Evolutionary conservation across 2,888 invertebrate species (phyloP), one percentile per base, ranked within the genome.

Genomic region (Acleris laterana): DNA sequence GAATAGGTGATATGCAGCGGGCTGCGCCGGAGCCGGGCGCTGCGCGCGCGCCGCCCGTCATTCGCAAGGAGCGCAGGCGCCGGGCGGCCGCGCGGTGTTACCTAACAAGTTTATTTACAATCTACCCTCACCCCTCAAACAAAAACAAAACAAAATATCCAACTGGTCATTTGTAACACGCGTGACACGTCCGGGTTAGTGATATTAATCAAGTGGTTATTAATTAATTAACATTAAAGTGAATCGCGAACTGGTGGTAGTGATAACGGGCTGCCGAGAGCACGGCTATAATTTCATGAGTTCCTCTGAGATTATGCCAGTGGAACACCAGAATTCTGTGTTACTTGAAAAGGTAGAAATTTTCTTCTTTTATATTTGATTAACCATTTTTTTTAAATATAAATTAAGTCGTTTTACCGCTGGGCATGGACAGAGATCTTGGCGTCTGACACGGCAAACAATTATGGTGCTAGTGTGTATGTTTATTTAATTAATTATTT

Each of bases 311-410:
- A 74, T 88, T 70, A 88, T 92, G 89, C 89, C 92, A 69, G 77
- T 91, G 82, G 91, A 91, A 72, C 89, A 84, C 70, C 88, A 88
- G 80, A 84, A 90, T 72, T 89, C 91, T 76, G 88, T 83, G 72
- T 79, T 93, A 69, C 83, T 91, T 74, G 87, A 91, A 74, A 86
- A 93, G 92, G 92, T 93, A 89, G 78, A 19, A 16, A 7, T 55
- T 1, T 20, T 19, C 1, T 50, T 13, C 25, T 13, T n/a, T 44
- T 57, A 7, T 16, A 3, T 11, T n/a, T 50, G 19, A 25, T 38
- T 22, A 49, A 42, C 25, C 5, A 1, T 17, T 17, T 64, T 50
- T 63, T 46, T 25, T 11, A 57, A 48, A 20, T 38, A 13, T 38
- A 38, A 13, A 32, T 32, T 32, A 32, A 9, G 32, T 2, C 9